Evolutionary conservation across 1,140 invertebrate species (phyloP).

Genomic region (Drosophila quadrilineata): DNA sequence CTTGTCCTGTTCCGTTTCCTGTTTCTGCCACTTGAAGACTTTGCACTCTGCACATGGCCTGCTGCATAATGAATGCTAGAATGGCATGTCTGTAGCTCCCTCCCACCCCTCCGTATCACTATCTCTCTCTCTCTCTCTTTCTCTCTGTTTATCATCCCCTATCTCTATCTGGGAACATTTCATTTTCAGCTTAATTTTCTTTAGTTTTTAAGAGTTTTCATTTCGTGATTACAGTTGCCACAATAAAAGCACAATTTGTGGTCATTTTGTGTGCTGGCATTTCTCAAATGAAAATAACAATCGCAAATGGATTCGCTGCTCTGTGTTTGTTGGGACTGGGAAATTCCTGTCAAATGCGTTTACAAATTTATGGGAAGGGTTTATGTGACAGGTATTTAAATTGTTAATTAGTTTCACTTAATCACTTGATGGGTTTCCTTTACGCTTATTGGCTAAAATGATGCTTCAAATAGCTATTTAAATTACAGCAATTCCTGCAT

Average conservation of each 20-base stretch:
- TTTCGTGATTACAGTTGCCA: slow-evolving; percentile 55
- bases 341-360: too few relatives aligned
- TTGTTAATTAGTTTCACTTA: too few relatives aligned
- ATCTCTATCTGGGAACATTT: slow-evolving; percentile 10
- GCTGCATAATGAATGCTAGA: slow-evolving; percentile 72
- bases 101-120: neutral
- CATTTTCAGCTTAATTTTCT: slow-evolving; percentile 52
- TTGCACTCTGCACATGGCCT: slow-evolving; percentile 68
- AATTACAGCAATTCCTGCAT: too few relatives aligned
- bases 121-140: neutral
- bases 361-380: too few relatives aligned
- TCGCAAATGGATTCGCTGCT: neutral
- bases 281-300: slow-evolving; percentile 26
- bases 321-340: too few relatives aligned
- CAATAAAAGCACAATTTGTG: slow-evolving; percentile 70
- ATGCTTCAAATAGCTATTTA: too few relatives aligned
- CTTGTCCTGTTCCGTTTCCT: slow-evolving; percentile 18
- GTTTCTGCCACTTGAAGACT: slow-evolving; percentile 52
- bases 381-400: too few relatives aligned
- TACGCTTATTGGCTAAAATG: too few relatives aligned
- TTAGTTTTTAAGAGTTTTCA: slow-evolving; percentile 45
- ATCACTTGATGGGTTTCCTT: too few relatives aligned
- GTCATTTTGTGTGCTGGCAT: slow-evolving; percentile 46
- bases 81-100: slow-evolving; percentile 23
- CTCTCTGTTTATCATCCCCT: too few relatives aligned